A percentile compares a stretch with the other conserved stretches of the same genome.
These are phyloP conservation scores for sheep (Ovis aries) DNA, from an alignment of 2,113 vertebrate genomes.

Conservation along the genomic window ARS-UI_Ramb_v3.0 NC_056056.1:11620501-11621000, in stretches of 20 bases:
- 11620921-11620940: not conserved
- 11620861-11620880: not conserved
- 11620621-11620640: not conserved
- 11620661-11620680: not conserved
- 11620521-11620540: not conserved
- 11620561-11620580: not conserved
- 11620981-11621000: not conserved
- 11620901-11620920: not conserved
- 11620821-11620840: not conserved
- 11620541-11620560: not conserved
- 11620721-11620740: not conserved
- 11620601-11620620: not conserved
- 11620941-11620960: not conserved
- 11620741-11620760: not conserved
- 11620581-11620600: not conserved
- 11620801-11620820: not conserved
- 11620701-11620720: not conserved
- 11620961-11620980: not conserved
- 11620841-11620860: not conserved
- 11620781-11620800: not conserved
- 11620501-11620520: not conserved
- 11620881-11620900: not conserved
- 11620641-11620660: not conserved
- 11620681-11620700: not conserved
- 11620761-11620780: not conserved